phyloP scores from a whole-genome alignment of 1,140 invertebrate species.

The Brachionus paranguensis region DNA sequence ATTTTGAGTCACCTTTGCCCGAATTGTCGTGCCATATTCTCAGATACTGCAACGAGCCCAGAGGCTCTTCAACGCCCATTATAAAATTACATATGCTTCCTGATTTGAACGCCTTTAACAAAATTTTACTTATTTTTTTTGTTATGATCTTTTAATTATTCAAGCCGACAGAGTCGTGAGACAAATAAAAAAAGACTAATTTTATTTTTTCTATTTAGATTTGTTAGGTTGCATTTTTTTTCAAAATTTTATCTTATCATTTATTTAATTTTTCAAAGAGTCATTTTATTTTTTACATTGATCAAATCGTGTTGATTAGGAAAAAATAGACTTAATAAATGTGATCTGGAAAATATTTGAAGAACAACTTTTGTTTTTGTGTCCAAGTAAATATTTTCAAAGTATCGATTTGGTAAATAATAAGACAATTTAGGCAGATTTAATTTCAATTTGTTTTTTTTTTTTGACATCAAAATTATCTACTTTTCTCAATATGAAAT shows the following conservation, averaged over 20 bases:
- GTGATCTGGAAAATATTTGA: too few relatives aligned
- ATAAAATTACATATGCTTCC: constrained; percentile 53
- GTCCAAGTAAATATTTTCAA: too few relatives aligned
- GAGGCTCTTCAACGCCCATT: constrained; percentile 47
- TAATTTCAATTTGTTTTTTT: too few relatives aligned
- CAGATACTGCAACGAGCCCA: constrained; percentile 52
- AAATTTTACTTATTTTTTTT: constrained; percentile 7
- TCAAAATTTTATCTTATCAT: neutral
- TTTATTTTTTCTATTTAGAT: neutral
- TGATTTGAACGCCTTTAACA: constrained; percentile 44
- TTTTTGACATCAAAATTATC: too few relatives aligned
- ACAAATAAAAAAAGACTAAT: constrained; percentile 2
- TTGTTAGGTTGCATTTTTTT: neutral
- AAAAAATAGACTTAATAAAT: neutral
- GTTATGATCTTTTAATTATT: neutral
- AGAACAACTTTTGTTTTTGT: too few relatives aligned
- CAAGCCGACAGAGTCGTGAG: neutral
- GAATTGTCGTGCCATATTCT: constrained; percentile 56
- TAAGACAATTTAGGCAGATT: too few relatives aligned
- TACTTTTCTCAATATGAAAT: too few relatives aligned
- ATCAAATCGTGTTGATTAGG: constrained; percentile 42
- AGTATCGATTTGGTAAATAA: too few relatives aligned
- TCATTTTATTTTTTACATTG: neutral
- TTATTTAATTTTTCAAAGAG: neutral
- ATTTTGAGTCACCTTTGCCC: constrained; percentile 48